Percentiles rank a stretch among this genome's conserved stretches.
Evolutionary conservation across 2,797 vertebrate genomes (phyloP).

Genomic region (Toxotes lorentzi): DNA sequence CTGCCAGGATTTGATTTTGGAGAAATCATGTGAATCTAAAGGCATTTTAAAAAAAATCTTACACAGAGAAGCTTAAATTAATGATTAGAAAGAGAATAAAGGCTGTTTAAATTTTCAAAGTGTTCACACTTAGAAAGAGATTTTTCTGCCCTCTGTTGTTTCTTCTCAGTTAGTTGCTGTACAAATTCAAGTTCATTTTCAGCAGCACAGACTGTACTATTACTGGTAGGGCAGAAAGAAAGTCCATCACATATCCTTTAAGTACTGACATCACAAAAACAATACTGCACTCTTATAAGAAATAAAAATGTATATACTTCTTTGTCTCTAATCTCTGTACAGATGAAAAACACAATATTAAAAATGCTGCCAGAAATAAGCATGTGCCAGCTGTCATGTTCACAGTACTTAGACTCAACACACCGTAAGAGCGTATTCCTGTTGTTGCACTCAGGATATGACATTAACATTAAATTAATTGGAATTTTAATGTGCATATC

Average conservation of each 20-base stretch:
- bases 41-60: neutral
- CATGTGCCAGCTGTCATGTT: slow-evolving; percentile 10
- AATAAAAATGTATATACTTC: neutral
- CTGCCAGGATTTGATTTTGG: neutral
- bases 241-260: neutral
- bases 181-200: slow-evolving; percentile 20
- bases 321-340: neutral
- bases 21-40: neutral
- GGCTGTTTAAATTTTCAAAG: neutral
- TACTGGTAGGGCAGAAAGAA: neutral
- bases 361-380: neutral
- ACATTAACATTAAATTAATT: slow-evolving; percentile 6
- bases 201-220: slow-evolving; percentile 17
- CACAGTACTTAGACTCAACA: neutral
- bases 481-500: neutral
- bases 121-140: slow-evolving; percentile 1
- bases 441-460: neutral
- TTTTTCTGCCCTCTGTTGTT: slow-evolving; percentile 12
- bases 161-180: slow-evolving; percentile 1
- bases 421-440: neutral
- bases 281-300: neutral
- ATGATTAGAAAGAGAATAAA: slow-evolving; percentile 19
- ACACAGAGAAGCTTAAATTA: slow-evolving; percentile 39
- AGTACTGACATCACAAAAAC: neutral
- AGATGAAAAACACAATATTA: neutral